Evolutionary conservation across 1,140 invertebrate genomes (phyloP), one percentile per base, ranked within the genome.

Genomic region (Heliconius melpomene): DNA sequence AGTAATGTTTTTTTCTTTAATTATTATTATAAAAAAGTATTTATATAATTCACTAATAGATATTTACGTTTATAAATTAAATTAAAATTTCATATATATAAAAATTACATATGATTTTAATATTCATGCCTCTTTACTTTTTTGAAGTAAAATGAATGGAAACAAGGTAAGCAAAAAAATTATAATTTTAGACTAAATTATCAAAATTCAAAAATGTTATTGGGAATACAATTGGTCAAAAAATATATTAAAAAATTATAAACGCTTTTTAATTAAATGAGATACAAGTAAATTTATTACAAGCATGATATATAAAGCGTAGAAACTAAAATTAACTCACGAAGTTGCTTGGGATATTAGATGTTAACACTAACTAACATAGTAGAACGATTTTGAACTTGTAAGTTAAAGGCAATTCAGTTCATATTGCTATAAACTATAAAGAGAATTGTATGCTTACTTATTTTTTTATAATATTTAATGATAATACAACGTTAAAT

Each of bases 261-360:
- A 38, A 72, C 60, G 20, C 13, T 16, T 32, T 5, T 32, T 72
- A 72, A n/a, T 7, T 40, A 79, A 77, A 46, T 71, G 8, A 77
- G 52, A 77, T 26, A 74, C 32, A 81, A 77, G 82, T 78, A 85
- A 77, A 74, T 79, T 26, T 72, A 79, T 72, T n/a, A 75, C 60
- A 81, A 77, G 89, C 88, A 91, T 90, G 88, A 83, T 75, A 85
- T 38, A 74, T 85, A 85, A 88, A 83, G 73, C 73, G 80, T 89
- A 90, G 86, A 89, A 66, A 83, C 66, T 80, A 87, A 87, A 91
- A 60, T 79, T 87, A 87, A 91, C 88, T 91, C 86, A 94, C 91
- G 92, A 92, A 94, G 90, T 94, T 92, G 89, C 88, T 92, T 93
- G 89, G 80, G 86, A 89, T 85, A 81, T 77, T 84, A 83, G 78